phyloP scores from a whole-genome alignment of 2,113 vertebrate species.

The Gnathonemus longibarbis region DNA sequence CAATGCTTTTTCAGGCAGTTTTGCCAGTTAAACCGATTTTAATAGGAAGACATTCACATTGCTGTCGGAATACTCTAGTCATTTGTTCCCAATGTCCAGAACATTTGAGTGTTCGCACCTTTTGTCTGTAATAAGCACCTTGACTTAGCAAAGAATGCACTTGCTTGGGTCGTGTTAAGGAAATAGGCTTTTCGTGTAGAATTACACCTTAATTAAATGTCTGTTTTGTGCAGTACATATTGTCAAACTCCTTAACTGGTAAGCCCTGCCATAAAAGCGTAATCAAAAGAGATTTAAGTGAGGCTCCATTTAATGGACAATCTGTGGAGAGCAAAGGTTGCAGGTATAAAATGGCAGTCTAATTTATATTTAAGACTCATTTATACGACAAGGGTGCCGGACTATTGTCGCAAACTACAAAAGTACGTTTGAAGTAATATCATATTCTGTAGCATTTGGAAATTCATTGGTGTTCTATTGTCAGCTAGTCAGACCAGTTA shows the following conservation, averaged over 20 bases:
- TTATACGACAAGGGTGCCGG: neutral
- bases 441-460: neutral
- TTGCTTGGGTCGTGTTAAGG: neutral
- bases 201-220: neutral
- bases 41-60: neutral
- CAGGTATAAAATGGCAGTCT: neutral
- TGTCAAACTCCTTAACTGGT: neutral
- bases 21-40: neutral
- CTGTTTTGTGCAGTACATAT: neutral
- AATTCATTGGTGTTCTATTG: neutral
- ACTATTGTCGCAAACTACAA: neutral
- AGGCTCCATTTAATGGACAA: neutral
- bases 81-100: neutral
- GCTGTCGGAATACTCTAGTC: neutral
- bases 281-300: neutral
- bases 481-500: neutral
- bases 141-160: neutral
- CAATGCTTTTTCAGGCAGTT: neutral
- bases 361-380: neutral
- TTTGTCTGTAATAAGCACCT: neutral
- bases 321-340: neutral
- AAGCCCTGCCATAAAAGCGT: neutral
- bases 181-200: neutral
- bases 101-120: neutral
- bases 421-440: neutral